These are phyloP conservation scores for Diarsia brunnea DNA, from an alignment of 2,888 invertebrate genomes.

Conservation along the genomic window DNA sequence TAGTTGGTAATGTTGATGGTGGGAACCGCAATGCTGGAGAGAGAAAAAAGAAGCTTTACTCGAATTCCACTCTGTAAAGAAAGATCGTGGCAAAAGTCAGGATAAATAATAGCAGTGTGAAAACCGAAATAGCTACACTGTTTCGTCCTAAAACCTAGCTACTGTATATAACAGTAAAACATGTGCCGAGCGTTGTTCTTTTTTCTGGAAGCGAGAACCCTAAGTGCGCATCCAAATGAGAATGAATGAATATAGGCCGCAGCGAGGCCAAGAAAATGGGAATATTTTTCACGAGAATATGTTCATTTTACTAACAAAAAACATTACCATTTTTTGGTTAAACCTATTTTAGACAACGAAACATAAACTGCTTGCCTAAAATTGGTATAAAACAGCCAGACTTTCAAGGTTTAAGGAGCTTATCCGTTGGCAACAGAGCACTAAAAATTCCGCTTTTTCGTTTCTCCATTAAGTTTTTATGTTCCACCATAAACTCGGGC, in stretches of 20 bases:
- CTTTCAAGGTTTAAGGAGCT: slow-evolving; percentile 58
- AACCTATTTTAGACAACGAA: slow-evolving; percentile 44
- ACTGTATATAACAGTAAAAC: slow-evolving; percentile 44
- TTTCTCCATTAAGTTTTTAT: slow-evolving; percentile 63
- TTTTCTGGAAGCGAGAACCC: slow-evolving; percentile 43
- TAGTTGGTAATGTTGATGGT: slow-evolving; percentile 3
- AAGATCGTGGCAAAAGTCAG: neutral
- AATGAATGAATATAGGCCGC: slow-evolving; percentile 57
- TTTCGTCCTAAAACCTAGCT: slow-evolving; percentile 28
- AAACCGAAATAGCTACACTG: slow-evolving; percentile 10
- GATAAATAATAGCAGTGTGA: slow-evolving; percentile 17
- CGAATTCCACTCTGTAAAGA: neutral
- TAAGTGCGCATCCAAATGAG: slow-evolving; percentile 57
- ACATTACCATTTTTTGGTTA: slow-evolving; percentile 27
- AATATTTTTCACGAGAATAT: slow-evolving; percentile 54
- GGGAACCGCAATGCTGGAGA: neutral
- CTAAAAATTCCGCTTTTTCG: slow-evolving; percentile 60
- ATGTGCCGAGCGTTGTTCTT: slow-evolving; percentile 34
- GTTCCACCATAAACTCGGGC: slow-evolving; percentile 55
- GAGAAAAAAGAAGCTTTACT: neutral
- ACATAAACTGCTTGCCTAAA: slow-evolving; percentile 37
- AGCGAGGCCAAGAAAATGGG: slow-evolving; percentile 53
- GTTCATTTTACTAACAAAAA: slow-evolving; percentile 47
- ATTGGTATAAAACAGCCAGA: slow-evolving; percentile 37
- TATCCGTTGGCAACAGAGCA: slow-evolving; percentile 36